phyloP scores from a whole-genome alignment of 1,140 invertebrate genomes.

The Meloidogyne chitwoodi region DNA sequence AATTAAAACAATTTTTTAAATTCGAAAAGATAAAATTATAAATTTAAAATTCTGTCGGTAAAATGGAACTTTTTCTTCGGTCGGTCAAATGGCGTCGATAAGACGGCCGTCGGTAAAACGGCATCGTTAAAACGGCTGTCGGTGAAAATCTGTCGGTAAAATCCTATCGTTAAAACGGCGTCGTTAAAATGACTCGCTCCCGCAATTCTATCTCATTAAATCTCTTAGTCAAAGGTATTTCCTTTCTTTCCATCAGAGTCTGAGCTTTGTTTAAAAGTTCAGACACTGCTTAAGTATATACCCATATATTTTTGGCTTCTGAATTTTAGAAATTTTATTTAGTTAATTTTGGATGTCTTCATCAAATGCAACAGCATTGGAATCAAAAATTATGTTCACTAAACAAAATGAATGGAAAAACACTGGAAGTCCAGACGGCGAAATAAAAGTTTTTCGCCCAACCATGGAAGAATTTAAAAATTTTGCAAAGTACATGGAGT shows the following conservation, averaged over 20 bases:
- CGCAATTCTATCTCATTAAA: too few species aligned
- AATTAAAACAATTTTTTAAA: too few species aligned
- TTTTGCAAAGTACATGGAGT: slow-evolving; percentile 39
- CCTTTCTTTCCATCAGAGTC: background rate
- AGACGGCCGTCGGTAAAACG: too few species aligned
- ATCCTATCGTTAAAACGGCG: too few species aligned
- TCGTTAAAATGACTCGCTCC: too few species aligned
- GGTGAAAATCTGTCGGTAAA: too few species aligned
- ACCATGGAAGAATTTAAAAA: slow-evolving; percentile 49
- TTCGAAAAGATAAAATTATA: too few species aligned
- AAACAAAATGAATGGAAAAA: slow-evolving; percentile 43
- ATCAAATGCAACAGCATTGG: background rate
- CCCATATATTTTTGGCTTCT: background rate
- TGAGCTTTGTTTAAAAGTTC: background rate
- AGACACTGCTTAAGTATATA: background rate
- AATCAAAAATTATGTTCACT: slow-evolving; percentile 12
- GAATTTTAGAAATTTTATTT: background rate
- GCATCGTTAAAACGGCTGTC: too few species aligned
- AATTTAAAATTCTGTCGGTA: too few species aligned
- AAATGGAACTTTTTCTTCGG: too few species aligned
- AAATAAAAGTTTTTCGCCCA: slow-evolving; percentile 51
- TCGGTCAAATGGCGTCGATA: too few species aligned
- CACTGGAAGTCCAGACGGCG: slow-evolving; percentile 38
- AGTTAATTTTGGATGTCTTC: background rate
- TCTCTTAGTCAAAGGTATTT: too few species aligned